Percentiles rank a stretch among this genome's conserved stretches.
Evolutionary conservation across 2,113 vertebrate genomes (phyloP).

Genomic region (Spea multiplicata): DNA sequence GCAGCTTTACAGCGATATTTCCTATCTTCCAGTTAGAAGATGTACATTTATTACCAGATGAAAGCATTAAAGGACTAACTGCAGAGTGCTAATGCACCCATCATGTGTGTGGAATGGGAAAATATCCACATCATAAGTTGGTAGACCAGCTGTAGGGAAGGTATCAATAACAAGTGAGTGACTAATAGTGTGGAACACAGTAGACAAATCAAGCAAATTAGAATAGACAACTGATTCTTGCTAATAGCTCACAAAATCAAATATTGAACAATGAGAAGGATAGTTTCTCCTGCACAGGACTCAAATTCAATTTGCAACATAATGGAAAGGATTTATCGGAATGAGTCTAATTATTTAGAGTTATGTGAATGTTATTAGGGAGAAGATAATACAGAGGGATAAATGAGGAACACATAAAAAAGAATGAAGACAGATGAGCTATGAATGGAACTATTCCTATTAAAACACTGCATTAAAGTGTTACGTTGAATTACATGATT

Average conservation of each 20-base stretch:
- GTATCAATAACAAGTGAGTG: conserved; percentile 43
- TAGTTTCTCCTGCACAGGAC: conserved; percentile 36
- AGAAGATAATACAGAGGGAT: conserved; percentile 7
- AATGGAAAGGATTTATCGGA: conserved; percentile 42
- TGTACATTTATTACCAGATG: neutral
- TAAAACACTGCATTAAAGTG: neutral
- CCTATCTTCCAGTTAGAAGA: neutral
- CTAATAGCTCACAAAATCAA: conserved; percentile 36
- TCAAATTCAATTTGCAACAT: conserved; percentile 42
- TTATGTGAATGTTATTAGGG: conserved; percentile 37
- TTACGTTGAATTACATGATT: neutral
- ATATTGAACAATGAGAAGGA: conserved; percentile 30
- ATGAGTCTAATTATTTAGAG: conserved; percentile 44
- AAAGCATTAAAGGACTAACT: neutral
- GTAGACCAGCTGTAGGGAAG: conserved; percentile 27
- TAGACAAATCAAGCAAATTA: conserved; percentile 40
- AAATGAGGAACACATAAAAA: conserved; percentile 20
- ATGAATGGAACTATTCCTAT: conserved; percentile 5
- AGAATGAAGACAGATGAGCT: conserved; percentile 13
- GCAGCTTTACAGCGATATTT: neutral
- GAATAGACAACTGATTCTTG: conserved; percentile 42
- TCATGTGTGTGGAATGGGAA: neutral
- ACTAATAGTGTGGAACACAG: conserved; percentile 39
- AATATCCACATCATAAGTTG: conserved; percentile 18
- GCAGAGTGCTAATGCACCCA: conserved; percentile 7